Evolutionary conservation across 2,888 invertebrate genomes (phyloP).

Genomic region (Electrophaes corylata): DNA sequence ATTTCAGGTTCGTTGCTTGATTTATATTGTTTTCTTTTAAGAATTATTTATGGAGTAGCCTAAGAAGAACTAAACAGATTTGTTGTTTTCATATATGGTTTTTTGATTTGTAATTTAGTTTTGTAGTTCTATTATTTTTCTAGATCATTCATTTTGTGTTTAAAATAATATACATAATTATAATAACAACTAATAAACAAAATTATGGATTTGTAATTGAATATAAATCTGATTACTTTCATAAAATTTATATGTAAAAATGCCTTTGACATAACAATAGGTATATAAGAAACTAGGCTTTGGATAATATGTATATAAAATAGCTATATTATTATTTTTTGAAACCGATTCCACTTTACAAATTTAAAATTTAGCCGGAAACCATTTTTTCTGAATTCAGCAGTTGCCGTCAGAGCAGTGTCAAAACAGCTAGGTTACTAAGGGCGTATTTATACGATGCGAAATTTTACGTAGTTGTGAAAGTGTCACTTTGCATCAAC

Average conservation of each 20-base stretch:
- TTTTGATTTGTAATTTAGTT: not conserved
- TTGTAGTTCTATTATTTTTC: not conserved
- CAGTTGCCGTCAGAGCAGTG: not conserved
- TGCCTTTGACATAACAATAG: too few species aligned
- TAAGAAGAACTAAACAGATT: constrained; percentile 12
- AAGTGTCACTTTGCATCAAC: too few species aligned
- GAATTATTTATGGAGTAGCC: constrained; percentile 23
- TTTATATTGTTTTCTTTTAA: constrained; percentile 41
- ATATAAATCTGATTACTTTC: too few species aligned
- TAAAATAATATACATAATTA: too few species aligned
- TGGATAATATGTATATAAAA: not conserved
- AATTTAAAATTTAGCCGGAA: constrained; percentile 22
- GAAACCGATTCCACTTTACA: constrained; percentile 8
- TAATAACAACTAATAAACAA: too few species aligned
- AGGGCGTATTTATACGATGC: too few species aligned
- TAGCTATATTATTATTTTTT: not conserved
- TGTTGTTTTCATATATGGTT: constrained; percentile 10
- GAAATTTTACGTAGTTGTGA: too few species aligned
- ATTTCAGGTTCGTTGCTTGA: constrained; percentile 40
- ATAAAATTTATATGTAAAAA: too few species aligned
- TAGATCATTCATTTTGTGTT: too few species aligned
- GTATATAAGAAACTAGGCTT: too few species aligned
- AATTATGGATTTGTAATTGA: too few species aligned
- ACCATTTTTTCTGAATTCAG: constrained; percentile 23
- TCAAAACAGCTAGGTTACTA: constrained; percentile 7